Evolutionary conservation across 2,797 vertebrate genomes (phyloP).

Genomic region (Columba guinea): DNA sequence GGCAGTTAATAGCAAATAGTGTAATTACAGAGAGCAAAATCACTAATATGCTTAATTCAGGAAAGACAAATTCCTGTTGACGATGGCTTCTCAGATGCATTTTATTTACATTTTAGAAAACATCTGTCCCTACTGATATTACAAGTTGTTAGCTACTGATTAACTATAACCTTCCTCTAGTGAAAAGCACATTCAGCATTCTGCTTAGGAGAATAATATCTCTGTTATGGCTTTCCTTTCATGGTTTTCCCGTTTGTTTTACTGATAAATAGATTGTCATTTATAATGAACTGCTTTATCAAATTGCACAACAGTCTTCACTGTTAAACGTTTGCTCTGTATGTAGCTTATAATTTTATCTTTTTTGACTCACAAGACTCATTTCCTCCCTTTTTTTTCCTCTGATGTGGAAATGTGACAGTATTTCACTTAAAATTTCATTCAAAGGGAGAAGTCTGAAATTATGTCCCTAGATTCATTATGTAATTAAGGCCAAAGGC

Average conservation of each 20-base stretch:
- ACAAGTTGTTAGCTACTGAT: neutral
- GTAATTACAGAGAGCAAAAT: neutral
- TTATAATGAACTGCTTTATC: neutral
- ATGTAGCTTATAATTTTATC: neutral
- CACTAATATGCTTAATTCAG: neutral
- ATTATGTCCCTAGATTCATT: neutral
- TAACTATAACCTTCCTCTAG: neutral
- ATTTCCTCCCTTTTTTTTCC: neutral
- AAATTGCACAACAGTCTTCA: neutral
- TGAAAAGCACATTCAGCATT: neutral
- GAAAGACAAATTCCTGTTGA: slow-evolving; percentile 16
- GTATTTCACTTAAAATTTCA: neutral
- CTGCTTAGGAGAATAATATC: neutral
- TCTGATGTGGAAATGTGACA: neutral
- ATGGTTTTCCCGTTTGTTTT: neutral
- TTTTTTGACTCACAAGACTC: neutral
- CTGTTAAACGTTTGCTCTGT: neutral
- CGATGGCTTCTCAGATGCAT: neutral
- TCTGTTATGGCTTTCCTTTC: neutral
- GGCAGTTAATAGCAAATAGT: neutral
- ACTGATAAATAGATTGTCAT: neutral
- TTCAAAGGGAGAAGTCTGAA: neutral
- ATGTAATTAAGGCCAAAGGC: neutral
- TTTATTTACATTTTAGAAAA: slow-evolving; percentile 33
- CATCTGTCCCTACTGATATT: slow-evolving; percentile 24